Evolutionary conservation across 2,888 invertebrate genomes (phyloP).

Genomic region (Anthophora plumipes): DNA sequence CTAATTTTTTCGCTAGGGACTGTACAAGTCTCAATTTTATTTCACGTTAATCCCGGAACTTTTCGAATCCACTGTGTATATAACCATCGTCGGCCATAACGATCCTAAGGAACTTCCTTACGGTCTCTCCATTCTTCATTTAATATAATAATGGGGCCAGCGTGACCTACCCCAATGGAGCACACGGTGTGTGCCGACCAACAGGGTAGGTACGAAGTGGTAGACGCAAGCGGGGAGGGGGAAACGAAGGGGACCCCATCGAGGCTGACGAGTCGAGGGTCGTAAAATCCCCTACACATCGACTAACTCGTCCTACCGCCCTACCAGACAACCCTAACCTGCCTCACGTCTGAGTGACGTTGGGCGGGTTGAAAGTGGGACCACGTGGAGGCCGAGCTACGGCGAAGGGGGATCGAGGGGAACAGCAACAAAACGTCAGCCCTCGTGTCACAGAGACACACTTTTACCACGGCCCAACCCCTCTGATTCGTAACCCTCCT

Average conservation of each 20-base stretch:
- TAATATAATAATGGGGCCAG: slow-evolving; percentile 77
- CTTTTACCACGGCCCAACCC: slow-evolving; percentile 71
- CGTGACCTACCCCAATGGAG: slow-evolving; percentile 74
- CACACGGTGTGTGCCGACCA: slow-evolving; percentile 48
- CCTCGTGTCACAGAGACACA: slow-evolving; percentile 81
- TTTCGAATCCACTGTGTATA: too few species aligned
- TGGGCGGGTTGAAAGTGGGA: slow-evolving; percentile 69
- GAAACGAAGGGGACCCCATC: slow-evolving; percentile 63
- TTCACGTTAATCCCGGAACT: too few species aligned
- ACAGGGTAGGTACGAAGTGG: slow-evolving; percentile 49
- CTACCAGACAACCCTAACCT: slow-evolving; percentile 79
- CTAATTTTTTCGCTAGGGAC: too few species aligned
- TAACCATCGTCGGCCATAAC: slow-evolving; percentile 31
- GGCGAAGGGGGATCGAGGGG: slow-evolving; percentile 34
- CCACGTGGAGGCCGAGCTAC: slow-evolving; percentile 28
- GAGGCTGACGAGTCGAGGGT: slow-evolving; percentile 75
- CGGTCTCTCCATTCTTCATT: slow-evolving; percentile 49
- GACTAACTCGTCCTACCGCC: slow-evolving; percentile 69
- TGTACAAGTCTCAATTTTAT: too few species aligned
- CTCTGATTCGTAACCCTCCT: slow-evolving; percentile 45
- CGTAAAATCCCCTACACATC: slow-evolving; percentile 77
- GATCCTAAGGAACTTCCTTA: background rate
- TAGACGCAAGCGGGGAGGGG: slow-evolving; percentile 31
- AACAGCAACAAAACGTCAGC: slow-evolving; percentile 66
- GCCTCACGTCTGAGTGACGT: slow-evolving; percentile 75